Percentiles rank a stretch among this genome's conserved stretches.
Evolutionary conservation across 2,113 vertebrate genomes (phyloP).

Genomic region (Petaurus breviceps): DNA sequence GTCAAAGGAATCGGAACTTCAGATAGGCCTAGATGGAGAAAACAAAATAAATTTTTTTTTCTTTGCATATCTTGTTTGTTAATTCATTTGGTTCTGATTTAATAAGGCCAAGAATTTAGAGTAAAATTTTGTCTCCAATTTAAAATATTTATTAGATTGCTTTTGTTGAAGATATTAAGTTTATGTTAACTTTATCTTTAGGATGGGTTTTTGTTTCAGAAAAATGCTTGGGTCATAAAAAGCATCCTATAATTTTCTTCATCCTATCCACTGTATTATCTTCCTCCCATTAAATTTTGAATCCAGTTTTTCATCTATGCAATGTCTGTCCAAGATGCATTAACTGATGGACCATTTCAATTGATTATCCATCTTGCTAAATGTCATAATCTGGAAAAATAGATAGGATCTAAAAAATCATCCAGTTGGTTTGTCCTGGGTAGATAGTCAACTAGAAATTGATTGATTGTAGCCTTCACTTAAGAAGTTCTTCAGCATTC

Average conservation of each 20-base stretch:
- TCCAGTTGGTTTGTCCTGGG: background rate
- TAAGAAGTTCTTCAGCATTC: background rate
- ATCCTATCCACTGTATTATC: too few relatives aligned
- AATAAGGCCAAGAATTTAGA: background rate
- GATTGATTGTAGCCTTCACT: background rate
- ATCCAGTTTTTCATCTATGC: background rate
- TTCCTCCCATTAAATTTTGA: background rate
- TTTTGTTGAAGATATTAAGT: background rate
- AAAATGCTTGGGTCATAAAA: background rate
- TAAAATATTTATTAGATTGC: background rate
- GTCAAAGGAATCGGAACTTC: background rate
- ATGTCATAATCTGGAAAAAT: background rate
- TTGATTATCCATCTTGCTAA: background rate
- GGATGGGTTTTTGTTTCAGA: background rate
- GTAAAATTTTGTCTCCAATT: background rate
- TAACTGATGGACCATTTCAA: background rate
- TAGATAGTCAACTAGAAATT: background rate
- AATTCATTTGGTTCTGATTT: background rate
- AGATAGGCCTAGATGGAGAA: background rate
- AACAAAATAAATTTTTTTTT: background rate
- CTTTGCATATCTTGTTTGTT: background rate
- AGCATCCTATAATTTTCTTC: background rate
- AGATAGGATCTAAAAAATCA: background rate
- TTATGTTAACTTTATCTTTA: background rate
- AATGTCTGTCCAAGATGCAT: background rate